Evolutionary conservation across 1,140 invertebrate genomes (phyloP).

Genomic region (Tachypleus tridentatus): DNA sequence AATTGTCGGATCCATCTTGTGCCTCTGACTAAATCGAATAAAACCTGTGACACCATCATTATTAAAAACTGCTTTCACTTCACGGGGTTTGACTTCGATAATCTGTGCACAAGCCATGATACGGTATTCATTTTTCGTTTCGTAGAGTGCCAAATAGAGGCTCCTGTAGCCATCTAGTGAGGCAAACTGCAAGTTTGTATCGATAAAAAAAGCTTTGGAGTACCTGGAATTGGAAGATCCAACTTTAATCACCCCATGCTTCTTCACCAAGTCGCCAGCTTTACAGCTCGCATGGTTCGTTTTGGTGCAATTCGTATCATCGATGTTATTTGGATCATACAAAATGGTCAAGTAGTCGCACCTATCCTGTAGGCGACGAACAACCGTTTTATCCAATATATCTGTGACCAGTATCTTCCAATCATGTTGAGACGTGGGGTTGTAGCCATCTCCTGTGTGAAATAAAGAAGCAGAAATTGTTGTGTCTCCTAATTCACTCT

Average conservation of each 20-base stretch:
- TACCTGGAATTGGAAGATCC: conserved; percentile 25
- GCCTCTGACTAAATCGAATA: conserved; percentile 54
- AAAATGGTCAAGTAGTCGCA: conserved; percentile 55
- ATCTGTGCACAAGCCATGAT: conserved; percentile 76
- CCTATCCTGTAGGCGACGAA: conserved; percentile 4
- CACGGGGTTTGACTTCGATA: conserved; percentile 30
- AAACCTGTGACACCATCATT: conserved; percentile 66
- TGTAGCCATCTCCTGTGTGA: conserved; percentile 31
- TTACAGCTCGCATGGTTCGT: conserved; percentile 32
- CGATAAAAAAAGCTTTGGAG: conserved; percentile 21
- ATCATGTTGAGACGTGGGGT: conserved; percentile 45
- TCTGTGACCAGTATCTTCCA: conserved; percentile 87
- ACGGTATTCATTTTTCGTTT: conserved; percentile 59
- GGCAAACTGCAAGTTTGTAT: conserved; percentile 37
- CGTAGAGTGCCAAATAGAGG: conserved; percentile 72
- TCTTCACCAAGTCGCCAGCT: conserved; percentile 64
- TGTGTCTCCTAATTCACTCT: conserved; percentile 46
- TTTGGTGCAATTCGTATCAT: conserved; percentile 37
- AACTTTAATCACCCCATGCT: conserved; percentile 52
- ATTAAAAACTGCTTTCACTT: conserved; percentile 54
- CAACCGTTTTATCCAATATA: conserved; percentile 58
- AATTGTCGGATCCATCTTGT: conserved; percentile 70
- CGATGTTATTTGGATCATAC: conserved; percentile 64
- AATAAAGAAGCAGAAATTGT: conserved; percentile 58
- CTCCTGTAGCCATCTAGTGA: conserved; percentile 51